phyloP scores from a whole-genome alignment of 1,140 invertebrate species.

The fruit fly (Drosophila melanogaster) region Release_6_plus_ISO1_MT NT_033779.5:8608001-8608500 shows the following conservation, averaged over 20 bases:
- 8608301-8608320: constrained; percentile 30
- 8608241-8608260: constrained; percentile 6
- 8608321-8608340: constrained; percentile 13
- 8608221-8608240: constrained; percentile 28
- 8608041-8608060: too few species aligned
- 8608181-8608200: constrained; percentile 53
- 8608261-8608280: constrained; percentile 42
- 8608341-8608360: constrained; percentile 12
- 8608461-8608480: constrained; percentile 12
- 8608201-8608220: constrained; percentile 44
- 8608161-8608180: constrained; percentile 27
- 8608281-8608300: constrained; percentile 71
- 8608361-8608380: constrained; percentile 40
- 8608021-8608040: too few species aligned
- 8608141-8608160: background rate
- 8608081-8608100: too few species aligned
- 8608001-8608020: background rate
- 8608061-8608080: too few species aligned
- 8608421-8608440: constrained; percentile 46
- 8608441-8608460: constrained; percentile 32
- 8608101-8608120: background rate
- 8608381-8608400: constrained; percentile 52
- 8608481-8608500: constrained; percentile 62
- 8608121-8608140: constrained; percentile 25
- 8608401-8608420: constrained; percentile 51